Base-by-base conservation (phyloP, 92 coral and sea anemone species). In the Metridium senile region DNA sequence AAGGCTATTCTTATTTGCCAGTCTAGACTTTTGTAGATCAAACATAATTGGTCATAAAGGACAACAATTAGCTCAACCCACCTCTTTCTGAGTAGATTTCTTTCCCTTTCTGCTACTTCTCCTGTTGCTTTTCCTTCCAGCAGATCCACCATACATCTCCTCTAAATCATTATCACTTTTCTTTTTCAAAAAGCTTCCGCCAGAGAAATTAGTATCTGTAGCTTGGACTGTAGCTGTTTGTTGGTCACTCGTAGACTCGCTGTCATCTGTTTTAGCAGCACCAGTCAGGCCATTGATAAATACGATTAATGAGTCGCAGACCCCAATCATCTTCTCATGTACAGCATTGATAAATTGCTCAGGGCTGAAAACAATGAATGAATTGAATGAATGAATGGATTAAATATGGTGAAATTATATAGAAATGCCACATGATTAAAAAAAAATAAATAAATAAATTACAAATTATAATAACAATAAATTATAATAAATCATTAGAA, bases 41-140 rank as follows among this genome's bases (percentile, higher is more conserved):
- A n/a, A n/a, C n/a, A n/a, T n/a, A n/a, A n/a, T n/a, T n/a, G n/a
- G n/a, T n/a, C n/a, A n/a, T n/a, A n/a, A n/a, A n/a, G 49, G 6
- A 39, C 8, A 39, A 39, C 49, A 4, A 13, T 39, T 6, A 4
- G 13, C 6, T 13, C 49, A 39, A 4, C 13, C 32, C 35, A 91
- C 97, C 89, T 91, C 93, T 64, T 75, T 87, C 11, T 75, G 75
- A 11, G 89, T 71, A 7, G 88, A 43, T 62, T 84, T 72, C 56
- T 88, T 79, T 32, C 94, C 93, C 70, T 92, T 96, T 72, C 82
- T 88, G 22, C 96, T 93, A 26, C 91, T 91, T 70, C 85, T 89
- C 62, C 89, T 83, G 7, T 73, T 46, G 43, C 54, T 72, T 51
- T 72, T 82, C 71, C 75, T 83, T 21, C 25, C 18, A 21, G 72